Conservation (phyloP, 2,113 vertebrate species). For the Lepus americanus region DNA sequence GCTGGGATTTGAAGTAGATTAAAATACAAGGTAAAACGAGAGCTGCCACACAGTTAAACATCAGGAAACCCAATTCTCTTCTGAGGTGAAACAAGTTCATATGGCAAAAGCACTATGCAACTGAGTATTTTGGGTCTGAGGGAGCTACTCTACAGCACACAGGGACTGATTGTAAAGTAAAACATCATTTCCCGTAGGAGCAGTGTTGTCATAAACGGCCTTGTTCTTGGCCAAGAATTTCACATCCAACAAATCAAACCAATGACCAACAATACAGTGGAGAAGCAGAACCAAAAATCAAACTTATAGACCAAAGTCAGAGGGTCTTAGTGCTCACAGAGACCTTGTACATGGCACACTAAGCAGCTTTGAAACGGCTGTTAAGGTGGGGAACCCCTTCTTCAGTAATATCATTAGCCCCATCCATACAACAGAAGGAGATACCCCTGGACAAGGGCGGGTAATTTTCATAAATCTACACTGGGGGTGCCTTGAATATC, state of each 20-base stretch:
- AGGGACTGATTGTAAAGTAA: constrained; percentile 1
- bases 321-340: constrained; percentile 6
- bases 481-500: background rate
- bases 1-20: background rate
- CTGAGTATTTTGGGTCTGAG: background rate
- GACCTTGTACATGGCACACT: background rate
- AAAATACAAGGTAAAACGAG: background rate
- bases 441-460: background rate
- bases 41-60: background rate
- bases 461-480: background rate
- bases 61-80: background rate
- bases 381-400: background rate
- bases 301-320: background rate
- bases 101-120: background rate
- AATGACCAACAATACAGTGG: background rate
- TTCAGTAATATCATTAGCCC: background rate
- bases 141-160: background rate
- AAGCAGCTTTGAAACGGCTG: constrained; percentile 11
- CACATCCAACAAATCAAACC: constrained; percentile 16
- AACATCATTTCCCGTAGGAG: background rate
- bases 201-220: background rate
- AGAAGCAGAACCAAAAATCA: constrained; percentile 33
- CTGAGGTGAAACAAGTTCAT: background rate
- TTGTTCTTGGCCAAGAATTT: constrained; percentile 53
- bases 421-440: background rate